These are phyloP conservation scores for Mus pahari DNA, from an alignment of 2,113 vertebrate genomes.

Conservation along the genomic window DNA sequence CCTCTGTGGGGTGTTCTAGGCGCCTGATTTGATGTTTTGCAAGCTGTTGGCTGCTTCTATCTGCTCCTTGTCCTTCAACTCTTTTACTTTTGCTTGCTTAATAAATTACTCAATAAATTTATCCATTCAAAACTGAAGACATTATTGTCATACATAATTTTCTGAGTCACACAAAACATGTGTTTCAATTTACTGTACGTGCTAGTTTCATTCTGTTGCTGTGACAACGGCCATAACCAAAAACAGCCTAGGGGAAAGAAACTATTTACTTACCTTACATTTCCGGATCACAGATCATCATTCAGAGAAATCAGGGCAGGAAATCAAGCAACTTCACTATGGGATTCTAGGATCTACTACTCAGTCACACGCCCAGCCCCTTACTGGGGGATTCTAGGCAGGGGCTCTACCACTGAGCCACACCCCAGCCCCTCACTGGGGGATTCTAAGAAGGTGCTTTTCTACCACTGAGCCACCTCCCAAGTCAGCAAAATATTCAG, in stretches of 20 bases:
- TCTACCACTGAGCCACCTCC: not conserved
- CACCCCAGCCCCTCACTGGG: not conserved
- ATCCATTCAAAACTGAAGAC: not conserved
- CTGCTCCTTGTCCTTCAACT: not conserved
- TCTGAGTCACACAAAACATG: not conserved
- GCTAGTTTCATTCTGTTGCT: not conserved
- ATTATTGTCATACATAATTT: conserved; percentile 5
- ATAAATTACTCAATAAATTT: conserved; percentile 1
- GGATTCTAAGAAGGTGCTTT: not conserved
- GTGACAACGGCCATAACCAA: not conserved
- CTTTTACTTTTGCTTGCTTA: not conserved
- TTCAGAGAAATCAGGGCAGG: not conserved
- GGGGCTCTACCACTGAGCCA: not conserved
- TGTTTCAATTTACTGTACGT: not conserved
- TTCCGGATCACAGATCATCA: not conserved
- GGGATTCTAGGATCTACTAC: not conserved
- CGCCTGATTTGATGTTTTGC: not conserved
- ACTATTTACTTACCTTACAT: not conserved
- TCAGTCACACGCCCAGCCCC: not conserved
- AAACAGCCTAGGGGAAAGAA: not conserved
- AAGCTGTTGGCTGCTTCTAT: not conserved
- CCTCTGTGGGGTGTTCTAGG: not conserved
- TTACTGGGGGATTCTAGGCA: not conserved
- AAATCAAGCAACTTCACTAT: not conserved
- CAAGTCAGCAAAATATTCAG: not conserved